Evolutionary conservation across 2,797 vertebrate genomes (phyloP).

Genomic region (Chromis chromis): DNA sequence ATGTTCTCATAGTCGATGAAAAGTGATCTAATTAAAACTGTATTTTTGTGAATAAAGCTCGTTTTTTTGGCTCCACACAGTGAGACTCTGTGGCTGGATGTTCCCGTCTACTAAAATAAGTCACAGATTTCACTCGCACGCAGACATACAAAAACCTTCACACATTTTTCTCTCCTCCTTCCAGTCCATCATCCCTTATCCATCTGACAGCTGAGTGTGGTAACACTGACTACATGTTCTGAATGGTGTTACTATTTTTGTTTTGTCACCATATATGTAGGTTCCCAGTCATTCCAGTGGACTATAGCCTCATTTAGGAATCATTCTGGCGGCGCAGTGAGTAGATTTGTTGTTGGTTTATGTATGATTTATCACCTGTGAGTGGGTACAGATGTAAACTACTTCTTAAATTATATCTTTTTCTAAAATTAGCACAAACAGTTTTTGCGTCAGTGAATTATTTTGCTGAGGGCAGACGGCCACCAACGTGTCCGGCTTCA

Average conservation of each 20-base stretch:
- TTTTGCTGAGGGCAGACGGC: slow-evolving; percentile 5
- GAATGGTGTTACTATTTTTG: slow-evolving; percentile 36
- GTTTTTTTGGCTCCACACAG: no score
- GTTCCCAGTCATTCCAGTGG: slow-evolving; percentile 1
- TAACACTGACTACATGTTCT: slow-evolving; percentile 29
- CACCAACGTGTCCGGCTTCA: slow-evolving; percentile 10
- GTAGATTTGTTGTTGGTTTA: background rate
- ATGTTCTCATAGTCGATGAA: background rate
- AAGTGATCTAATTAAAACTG: background rate
- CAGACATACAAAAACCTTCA: slow-evolving; percentile 21
- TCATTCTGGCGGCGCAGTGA: background rate
- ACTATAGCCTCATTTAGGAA: slow-evolving; percentile 19
- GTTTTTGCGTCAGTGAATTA: background rate
- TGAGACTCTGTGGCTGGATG: slow-evolving; percentile 5
- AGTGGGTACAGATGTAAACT: background rate
- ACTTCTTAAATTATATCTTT: background rate
- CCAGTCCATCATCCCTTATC: slow-evolving; percentile 13
- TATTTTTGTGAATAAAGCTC: background rate
- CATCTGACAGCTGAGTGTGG: slow-evolving; percentile 47
- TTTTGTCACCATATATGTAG: background rate
- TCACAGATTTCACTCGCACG: slow-evolving; percentile 22
- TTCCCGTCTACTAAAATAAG: slow-evolving; percentile 9
- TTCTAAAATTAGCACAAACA: background rate
- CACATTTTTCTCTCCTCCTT: slow-evolving; percentile 27
- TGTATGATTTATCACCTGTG: background rate